Evolutionary conservation across 1,140 invertebrate genomes (phyloP).

Genomic region (Drosophila bifasciata): DNA sequence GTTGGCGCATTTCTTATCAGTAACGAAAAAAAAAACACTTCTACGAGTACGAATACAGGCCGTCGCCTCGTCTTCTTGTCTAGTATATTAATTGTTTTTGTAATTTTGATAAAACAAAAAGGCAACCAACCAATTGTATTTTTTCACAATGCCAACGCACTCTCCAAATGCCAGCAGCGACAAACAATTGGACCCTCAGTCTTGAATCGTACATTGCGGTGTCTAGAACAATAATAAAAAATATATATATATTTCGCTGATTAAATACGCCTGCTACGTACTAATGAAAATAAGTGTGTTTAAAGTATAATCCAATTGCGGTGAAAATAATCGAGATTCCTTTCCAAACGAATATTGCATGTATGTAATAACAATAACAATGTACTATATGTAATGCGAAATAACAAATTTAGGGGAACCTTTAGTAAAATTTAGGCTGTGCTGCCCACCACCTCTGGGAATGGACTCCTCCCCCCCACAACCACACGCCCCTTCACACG

Average conservation of each 20-base stretch:
- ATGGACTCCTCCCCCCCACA: background rate
- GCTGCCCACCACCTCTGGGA: constrained; percentile 38
- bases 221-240: constrained; percentile 44
- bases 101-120: constrained; percentile 67
- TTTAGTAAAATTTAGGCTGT: constrained; percentile 24
- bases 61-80: constrained; percentile 12
- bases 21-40: constrained; percentile 38
- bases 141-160: constrained; percentile 62
- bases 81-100: constrained; percentile 52
- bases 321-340: background rate
- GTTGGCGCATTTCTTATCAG: constrained; percentile 56
- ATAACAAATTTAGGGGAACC: constrained; percentile 18
- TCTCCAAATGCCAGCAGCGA: constrained; percentile 43
- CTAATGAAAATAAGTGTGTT: no score
- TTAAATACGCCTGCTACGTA: constrained; percentile 7
- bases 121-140: constrained; percentile 16
- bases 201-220: constrained; percentile 50
- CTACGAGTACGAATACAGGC: constrained; percentile 16
- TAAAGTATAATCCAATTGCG: no score
- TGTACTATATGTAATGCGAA: no score
- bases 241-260: constrained; percentile 23
- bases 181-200: constrained; percentile 44
- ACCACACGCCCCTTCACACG: background rate
- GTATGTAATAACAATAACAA: no score
- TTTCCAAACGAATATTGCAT: constrained; percentile 20